Conservation (phyloP, 2,113 vertebrate species). For the Atractosteus spatula region DNA sequence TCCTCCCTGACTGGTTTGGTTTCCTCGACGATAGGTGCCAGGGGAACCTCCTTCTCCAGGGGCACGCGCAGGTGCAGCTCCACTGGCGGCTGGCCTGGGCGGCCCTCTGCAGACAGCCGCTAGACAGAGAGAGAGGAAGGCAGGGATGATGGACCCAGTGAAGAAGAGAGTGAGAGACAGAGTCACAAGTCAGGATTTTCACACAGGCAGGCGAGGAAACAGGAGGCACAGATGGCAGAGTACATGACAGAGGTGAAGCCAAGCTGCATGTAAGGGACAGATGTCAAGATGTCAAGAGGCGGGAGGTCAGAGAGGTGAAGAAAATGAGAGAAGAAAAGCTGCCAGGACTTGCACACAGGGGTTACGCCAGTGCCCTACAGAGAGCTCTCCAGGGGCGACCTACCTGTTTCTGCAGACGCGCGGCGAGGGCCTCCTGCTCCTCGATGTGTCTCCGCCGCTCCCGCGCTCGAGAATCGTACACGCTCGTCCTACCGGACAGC, state of each 20-base stretch:
- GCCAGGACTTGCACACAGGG: not conserved
- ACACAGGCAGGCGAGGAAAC: not conserved
- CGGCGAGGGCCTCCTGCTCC: conserved; percentile 83
- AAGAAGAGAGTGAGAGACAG: not conserved
- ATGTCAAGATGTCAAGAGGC: not conserved
- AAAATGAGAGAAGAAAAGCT: not conserved
- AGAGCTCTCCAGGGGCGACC: conserved; percentile 15
- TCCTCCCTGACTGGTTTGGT: conserved; percentile 55
- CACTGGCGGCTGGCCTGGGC: conserved; percentile 61
- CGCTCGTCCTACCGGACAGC: conserved; percentile 72
- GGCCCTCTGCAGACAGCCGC: conserved; percentile 77
- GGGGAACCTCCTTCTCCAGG: conserved; percentile 89
- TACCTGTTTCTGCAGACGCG: conserved; percentile 83
- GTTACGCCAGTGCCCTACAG: no score
- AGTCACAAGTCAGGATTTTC: not conserved
- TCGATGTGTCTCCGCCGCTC: conserved; percentile 88
- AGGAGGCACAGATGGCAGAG: not conserved
- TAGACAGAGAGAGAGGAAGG: conserved; percentile 32
- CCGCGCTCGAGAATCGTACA: conserved; percentile 88
- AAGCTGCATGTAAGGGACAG: no score
- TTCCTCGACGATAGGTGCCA: conserved; percentile 62
- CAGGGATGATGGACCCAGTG: not conserved
- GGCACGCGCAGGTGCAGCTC: conserved; percentile 85
- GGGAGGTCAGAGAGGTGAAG: not conserved
- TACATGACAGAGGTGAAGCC: no score